Conservation (phyloP, 2,888 invertebrate species). For the Osmoderma eremita region DNA sequence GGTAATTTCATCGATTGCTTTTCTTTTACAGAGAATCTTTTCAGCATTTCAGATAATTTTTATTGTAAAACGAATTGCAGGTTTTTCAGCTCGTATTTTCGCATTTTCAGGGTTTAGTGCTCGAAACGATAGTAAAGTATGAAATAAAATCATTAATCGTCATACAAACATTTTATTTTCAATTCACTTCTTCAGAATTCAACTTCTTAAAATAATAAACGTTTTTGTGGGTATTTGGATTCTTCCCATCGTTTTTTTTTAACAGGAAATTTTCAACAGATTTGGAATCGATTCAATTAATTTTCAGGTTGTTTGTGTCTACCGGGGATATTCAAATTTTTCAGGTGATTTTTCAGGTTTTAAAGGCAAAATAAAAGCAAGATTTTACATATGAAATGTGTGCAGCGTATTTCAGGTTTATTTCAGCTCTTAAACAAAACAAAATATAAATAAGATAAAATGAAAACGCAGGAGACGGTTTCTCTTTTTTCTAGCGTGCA, state of each 20-base stretch:
- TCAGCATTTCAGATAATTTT: conserved; percentile 6
- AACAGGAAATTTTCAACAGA: background rate
- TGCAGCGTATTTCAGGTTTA: conserved; percentile 30
- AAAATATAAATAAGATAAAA: conserved; percentile 17
- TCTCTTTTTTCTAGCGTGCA: conserved; percentile 33
- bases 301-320: conserved; percentile 1
- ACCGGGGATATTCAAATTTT: conserved; percentile 4
- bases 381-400: conserved; percentile 12
- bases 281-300: background rate
- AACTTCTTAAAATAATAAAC: background rate
- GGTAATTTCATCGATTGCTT: background rate
- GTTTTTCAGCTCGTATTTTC: conserved; percentile 1
- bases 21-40: background rate
- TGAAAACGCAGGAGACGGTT: too few relatives aligned
- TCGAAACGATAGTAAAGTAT: too few relatives aligned
- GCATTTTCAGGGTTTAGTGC: background rate
- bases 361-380: conserved; percentile 3
- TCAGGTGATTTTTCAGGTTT: conserved; percentile 37
- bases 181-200: background rate
- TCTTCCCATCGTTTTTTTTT: background rate
- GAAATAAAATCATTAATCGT: too few relatives aligned
- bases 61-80: background rate
- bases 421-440: conserved; percentile 23
- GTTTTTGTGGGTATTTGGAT: conserved; percentile 1
- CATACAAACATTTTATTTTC: conserved; percentile 15